Conservation (phyloP, 2,797 vertebrate species). For the Xenentodon cancila region DNA sequence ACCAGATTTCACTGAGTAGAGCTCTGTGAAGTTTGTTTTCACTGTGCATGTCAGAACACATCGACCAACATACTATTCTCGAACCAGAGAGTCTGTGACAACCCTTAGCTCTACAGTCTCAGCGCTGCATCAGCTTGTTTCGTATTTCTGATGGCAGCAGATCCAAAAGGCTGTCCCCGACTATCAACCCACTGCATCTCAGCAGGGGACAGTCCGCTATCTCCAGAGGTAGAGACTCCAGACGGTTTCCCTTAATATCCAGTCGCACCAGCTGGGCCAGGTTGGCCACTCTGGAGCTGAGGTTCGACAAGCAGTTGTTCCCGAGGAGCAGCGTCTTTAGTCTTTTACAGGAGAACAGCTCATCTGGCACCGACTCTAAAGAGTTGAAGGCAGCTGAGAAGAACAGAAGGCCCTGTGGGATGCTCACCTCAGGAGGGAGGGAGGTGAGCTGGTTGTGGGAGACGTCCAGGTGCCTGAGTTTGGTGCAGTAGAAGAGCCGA, state of each 20-base stretch:
- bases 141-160: conserved; percentile 82
- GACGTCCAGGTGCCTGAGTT: conserved; percentile 86
- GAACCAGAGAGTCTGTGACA: conserved; percentile 11
- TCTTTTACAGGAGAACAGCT: conserved; percentile 89
- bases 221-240: conserved; percentile 85
- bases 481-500: conserved; percentile 85
- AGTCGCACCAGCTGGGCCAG: conserved; percentile 82
- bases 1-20: too few relatives aligned
- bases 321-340: conserved; percentile 83
- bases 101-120: conserved; percentile 25
- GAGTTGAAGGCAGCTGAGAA: conserved; percentile 88
- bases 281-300: conserved; percentile 81
- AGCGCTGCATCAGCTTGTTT: conserved; percentile 76
- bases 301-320: conserved; percentile 82
- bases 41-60: too few relatives aligned
- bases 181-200: conserved; percentile 77
- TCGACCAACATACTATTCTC: background rate
- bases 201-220: conserved; percentile 81
- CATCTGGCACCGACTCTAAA: conserved; percentile 86
- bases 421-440: conserved; percentile 85
- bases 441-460: conserved; percentile 87
- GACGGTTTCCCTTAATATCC: conserved; percentile 87
- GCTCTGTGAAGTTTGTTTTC: too few relatives aligned
- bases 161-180: conserved; percentile 84
- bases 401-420: conserved; percentile 86